Percentiles rank a stretch among this genome's conserved stretches.
phyloP scores from a whole-genome alignment of 2,888 invertebrate species.

The Leptinotarsa peninsularis region DNA sequence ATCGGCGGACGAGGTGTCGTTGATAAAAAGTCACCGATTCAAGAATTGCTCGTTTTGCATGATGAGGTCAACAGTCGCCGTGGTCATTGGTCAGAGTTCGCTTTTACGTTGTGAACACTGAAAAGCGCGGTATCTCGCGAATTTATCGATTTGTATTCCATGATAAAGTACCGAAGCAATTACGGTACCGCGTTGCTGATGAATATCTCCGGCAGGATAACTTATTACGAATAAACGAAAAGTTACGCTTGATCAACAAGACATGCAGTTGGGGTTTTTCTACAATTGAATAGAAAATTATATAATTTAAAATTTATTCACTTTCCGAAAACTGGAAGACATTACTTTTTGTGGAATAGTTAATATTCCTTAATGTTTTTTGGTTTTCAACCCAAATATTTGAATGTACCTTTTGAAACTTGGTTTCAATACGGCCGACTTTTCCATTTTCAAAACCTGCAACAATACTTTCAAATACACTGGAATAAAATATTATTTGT shows the following conservation, averaged over 20 bases:
- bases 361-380: too few relatives aligned
- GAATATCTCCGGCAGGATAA: not conserved
- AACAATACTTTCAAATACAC: too few relatives aligned
- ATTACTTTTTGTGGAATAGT: too few relatives aligned
- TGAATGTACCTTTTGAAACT: too few relatives aligned
- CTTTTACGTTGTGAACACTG: slow-evolving; percentile 6
- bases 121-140: slow-evolving; percentile 14
- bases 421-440: too few relatives aligned
- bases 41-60: slow-evolving; percentile 16
- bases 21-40: slow-evolving; percentile 22
- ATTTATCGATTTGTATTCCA: slow-evolving; percentile 10
- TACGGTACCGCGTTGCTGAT: slow-evolving; percentile 15
- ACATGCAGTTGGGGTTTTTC: too few relatives aligned
- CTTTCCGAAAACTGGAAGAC: too few relatives aligned
- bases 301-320: too few relatives aligned
- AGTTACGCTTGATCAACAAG: not conserved
- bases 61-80: slow-evolving; percentile 13
- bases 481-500: too few relatives aligned
- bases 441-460: too few relatives aligned
- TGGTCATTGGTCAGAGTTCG: slow-evolving; percentile 20
- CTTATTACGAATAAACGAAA: not conserved
- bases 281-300: too few relatives aligned
- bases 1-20: slow-evolving; percentile 3
- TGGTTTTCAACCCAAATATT: too few relatives aligned
- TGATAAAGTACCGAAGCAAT: slow-evolving; percentile 14